Evolutionary conservation across 2,113 vertebrate genomes (phyloP), one percentile per base, ranked within the genome.

Genomic region (Canis aureus): DNA sequence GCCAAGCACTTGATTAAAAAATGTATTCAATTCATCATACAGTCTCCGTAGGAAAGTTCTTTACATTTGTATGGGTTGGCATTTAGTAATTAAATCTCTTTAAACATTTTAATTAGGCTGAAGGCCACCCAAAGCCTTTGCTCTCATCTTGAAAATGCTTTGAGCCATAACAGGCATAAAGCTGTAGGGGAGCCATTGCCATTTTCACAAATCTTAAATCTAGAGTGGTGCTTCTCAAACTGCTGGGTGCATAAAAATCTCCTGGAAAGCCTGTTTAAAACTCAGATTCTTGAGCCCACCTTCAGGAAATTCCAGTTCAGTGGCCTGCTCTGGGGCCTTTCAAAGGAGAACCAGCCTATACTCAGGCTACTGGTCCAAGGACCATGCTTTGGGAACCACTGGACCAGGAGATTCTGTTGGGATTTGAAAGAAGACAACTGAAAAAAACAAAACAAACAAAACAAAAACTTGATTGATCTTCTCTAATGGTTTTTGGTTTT

Each of bases 1-100:
- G 98, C 98, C 98, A 98, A 98, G 96, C 84, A 95, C 98, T 98
- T 98, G 98, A 99, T 99, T 98, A 96, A 97, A 98, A 98, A 96
- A 95, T 87, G 88, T 73, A 53, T 97, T 98, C 96, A 97, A 94
- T 98, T 98, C 98, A 98, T 98, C 97, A 95, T 93, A 89, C 93
- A 97, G 97, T 97, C 98, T 99, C 98, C 95, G 66, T 98, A 96
- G 98, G 92, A 98, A 98, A 97, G 97, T 97, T 98, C 98, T 99
- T 98, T 98, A 97, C 78, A 60, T 98, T 98, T 98, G 79, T 98
- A 69, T 98, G 93, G 89, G 97, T 98, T 98, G 97, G 94, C 97
- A 93, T 97, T 96, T 97, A 97, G 97, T 98, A 98, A 98, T 98
- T 98, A 98, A 98, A 98, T 98, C 95, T 96, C 98, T 97, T 97